phyloP scores from a whole-genome alignment of 2,888 invertebrate species.

The Lysandra bellargus region DNA sequence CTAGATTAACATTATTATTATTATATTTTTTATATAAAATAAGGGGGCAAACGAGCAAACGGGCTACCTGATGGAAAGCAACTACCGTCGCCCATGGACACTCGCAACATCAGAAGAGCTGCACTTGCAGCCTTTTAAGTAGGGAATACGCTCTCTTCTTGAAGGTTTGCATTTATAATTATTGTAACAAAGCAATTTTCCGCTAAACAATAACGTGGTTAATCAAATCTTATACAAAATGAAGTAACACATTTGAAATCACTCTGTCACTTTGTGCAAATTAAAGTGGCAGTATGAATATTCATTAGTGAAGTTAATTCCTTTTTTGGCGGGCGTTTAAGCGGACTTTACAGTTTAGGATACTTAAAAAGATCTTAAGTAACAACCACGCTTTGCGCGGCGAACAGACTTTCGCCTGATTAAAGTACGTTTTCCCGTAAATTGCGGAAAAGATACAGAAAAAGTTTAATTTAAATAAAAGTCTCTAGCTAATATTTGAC shows the following conservation, averaged over 20 bases:
- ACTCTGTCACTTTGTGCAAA: constrained; percentile 42
- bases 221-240: not conserved
- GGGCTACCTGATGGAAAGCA: no score
- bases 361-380: constrained; percentile 29
- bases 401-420: not conserved
- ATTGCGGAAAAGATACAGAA: not conserved
- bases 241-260: constrained; percentile 17
- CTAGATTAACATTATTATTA: no score
- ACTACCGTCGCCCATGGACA: no score
- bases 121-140: no score
- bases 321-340: constrained; percentile 31
- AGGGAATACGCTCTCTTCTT: no score
- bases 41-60: no score
- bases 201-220: not conserved
- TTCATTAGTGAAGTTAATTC: constrained; percentile 42
- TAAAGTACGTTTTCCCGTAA: not conserved
- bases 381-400: not conserved
- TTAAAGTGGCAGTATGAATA: constrained; percentile 60
- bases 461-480: not conserved
- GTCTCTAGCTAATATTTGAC: not conserved
- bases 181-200: no score
- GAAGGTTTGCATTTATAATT: no score
- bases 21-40: no score
- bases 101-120: no score
- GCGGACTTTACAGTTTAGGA: constrained; percentile 18